Evolutionary conservation across 2,113 vertebrate species (phyloP), one percentile per base, ranked within the genome.

Genomic region (Notothenia coriiceps): DNA sequence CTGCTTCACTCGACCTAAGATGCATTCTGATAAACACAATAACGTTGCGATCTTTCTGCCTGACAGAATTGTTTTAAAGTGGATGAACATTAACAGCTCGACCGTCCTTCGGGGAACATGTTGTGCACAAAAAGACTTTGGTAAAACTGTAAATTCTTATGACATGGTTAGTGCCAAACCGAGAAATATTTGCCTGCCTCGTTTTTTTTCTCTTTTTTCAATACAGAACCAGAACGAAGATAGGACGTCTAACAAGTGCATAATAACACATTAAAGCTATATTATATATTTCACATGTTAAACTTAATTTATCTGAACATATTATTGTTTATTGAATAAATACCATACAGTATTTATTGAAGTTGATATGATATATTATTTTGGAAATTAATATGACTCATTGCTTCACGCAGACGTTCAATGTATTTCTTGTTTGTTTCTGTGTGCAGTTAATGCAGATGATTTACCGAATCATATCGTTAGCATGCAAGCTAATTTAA

Each of bases 131-230:
- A 80, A 86, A 52, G 79, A 84, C 68, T 87, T 78, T 64, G 35
- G 63, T 85, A 70, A 83, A 73, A 88, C 79, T 89, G 87, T 86
- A 79, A 83, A 77, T 61, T 79, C 20, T 79, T 77, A 60, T 76
- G 50, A 90, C 40, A 59, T 71, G n/a, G 35, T 84, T 80, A 6
- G 82, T 90, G 92, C 90, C 91, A 91, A 92, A 91, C 74, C 54
- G 50, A 70, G 68, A 90, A 70, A 63, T 60, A 55, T 47, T 54
- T 61, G 72, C 67, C 75, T 80, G 66, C 18, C 59, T 75, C 71
- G 22, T 77, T 56, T 49, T 8, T 57, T 61, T 74, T 81, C 51
- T 71, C 35, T 71, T 60, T 84, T 46, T 49, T 66, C 20, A 52
- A 1, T 20, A 75, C 25, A n/a, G 20, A 72, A 64, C 57, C 22